A percentile compares a stretch with the other conserved stretches of the same genome.
phyloP scores from a whole-genome alignment of 1,140 invertebrate genomes.

The Dendroctonus valens region DNA sequence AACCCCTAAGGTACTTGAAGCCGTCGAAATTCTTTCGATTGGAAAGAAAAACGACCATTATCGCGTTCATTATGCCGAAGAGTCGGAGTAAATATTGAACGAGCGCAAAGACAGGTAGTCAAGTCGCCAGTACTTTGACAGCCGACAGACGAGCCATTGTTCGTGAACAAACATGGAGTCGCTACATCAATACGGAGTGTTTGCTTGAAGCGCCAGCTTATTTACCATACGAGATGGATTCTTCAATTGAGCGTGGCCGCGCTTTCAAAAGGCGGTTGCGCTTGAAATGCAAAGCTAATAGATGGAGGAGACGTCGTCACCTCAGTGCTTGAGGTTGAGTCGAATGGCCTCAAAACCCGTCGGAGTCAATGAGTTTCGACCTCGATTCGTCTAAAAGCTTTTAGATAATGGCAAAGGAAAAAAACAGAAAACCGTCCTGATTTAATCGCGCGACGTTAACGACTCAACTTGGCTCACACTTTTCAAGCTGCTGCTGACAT shows the following conservation, averaged over 20 bases:
- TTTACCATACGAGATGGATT: slow-evolving; percentile 20
- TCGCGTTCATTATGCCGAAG: slow-evolving; percentile 8
- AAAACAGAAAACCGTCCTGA: too few species aligned
- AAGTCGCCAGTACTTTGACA: slow-evolving; percentile 16
- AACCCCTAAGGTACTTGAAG: too few species aligned
- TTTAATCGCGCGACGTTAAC: too few species aligned
- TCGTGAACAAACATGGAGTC: slow-evolving; percentile 16
- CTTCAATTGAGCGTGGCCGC: slow-evolving; percentile 16
- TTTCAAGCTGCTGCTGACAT: too few species aligned
- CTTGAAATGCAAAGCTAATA: slow-evolving; percentile 7
- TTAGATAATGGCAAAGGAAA: too few species aligned
- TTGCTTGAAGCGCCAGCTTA: slow-evolving; percentile 14
- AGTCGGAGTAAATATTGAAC: slow-evolving; percentile 11
- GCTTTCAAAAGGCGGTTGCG: slow-evolving; percentile 6
- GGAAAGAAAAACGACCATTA: background rate
- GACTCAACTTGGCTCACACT: too few species aligned
- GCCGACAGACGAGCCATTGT: slow-evolving; percentile 21
- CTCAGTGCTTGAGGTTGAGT: too few species aligned
- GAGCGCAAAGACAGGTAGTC: slow-evolving; percentile 10
- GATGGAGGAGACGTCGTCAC: too few species aligned
- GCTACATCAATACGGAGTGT: slow-evolving; percentile 16
- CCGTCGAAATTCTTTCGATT: too few species aligned
- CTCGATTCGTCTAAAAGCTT: too few species aligned
- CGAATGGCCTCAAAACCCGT: too few species aligned
- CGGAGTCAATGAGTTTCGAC: too few species aligned